Percentiles rank a stretch among this genome's conserved stretches.
Evolutionary conservation across 2,113 vertebrate species (phyloP).

Genomic region (Aegotheles bennettii): DNA sequence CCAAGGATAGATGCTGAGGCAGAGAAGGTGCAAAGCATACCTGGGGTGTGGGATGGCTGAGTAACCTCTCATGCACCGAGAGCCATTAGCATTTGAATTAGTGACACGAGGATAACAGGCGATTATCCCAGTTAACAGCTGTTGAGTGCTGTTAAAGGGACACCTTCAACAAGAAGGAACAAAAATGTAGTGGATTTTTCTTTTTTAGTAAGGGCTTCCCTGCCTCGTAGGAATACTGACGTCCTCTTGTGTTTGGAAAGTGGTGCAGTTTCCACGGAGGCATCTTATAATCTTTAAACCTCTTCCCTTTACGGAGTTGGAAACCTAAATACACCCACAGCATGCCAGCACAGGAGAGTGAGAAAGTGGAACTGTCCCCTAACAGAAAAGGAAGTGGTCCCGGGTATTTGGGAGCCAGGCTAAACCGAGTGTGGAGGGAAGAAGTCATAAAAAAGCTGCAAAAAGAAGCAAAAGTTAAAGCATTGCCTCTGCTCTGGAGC

Average conservation of each 20-base stretch:
- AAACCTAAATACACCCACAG: background rate
- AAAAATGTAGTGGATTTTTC: conserved; percentile 1
- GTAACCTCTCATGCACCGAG: conserved; percentile 37
- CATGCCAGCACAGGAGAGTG: background rate
- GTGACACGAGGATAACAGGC: conserved; percentile 61
- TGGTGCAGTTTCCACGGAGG: background rate
- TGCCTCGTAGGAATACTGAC: background rate
- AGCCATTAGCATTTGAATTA: conserved; percentile 74
- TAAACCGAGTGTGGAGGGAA: background rate
- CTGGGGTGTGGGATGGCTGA: conserved; percentile 20
- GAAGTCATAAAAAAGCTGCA: background rate
- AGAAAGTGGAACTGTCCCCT: background rate
- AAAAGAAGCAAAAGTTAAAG: background rate
- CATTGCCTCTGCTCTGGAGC: background rate
- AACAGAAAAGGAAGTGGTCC: background rate
- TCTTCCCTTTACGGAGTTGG: background rate
- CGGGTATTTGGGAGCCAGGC: background rate
- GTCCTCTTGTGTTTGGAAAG: background rate
- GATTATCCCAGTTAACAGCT: conserved; percentile 73
- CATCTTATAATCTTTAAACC: background rate
- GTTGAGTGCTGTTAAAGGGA: conserved; percentile 57
- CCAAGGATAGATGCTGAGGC: background rate
- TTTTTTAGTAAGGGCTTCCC: background rate
- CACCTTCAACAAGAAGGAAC: background rate
- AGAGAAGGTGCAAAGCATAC: background rate